Conservation (phyloP, 2,888 invertebrate genomes). For the Lissocephala sabroskyi region DNA sequence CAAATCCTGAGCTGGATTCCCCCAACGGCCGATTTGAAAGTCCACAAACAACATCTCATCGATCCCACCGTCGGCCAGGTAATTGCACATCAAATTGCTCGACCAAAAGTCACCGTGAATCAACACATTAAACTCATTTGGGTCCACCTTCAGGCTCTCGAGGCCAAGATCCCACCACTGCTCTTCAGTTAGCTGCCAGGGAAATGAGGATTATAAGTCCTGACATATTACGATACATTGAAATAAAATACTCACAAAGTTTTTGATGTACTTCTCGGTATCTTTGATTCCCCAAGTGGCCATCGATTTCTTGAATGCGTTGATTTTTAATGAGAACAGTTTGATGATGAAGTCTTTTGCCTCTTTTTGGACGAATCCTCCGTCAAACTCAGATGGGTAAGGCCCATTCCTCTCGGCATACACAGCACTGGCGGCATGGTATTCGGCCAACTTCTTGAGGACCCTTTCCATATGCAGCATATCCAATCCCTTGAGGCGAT, state of each 20-base stretch:
- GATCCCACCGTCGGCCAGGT: slow-evolving; percentile 37
- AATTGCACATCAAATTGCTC: slow-evolving; percentile 66
- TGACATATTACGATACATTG: background rate
- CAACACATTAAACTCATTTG: slow-evolving; percentile 53
- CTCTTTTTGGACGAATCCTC: slow-evolving; percentile 31
- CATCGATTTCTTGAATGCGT: slow-evolving; percentile 42
- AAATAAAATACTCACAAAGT: slow-evolving; percentile 50
- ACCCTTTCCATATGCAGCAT: slow-evolving; percentile 50
- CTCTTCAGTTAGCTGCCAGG: slow-evolving; percentile 38
- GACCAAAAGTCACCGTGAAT: slow-evolving; percentile 69
- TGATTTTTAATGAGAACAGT: slow-evolving; percentile 9
- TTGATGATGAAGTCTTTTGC: slow-evolving; percentile 6
- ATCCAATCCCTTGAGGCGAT: slow-evolving; percentile 61
- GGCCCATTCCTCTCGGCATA: slow-evolving; percentile 53
- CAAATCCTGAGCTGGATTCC: slow-evolving; percentile 61
- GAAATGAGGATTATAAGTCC: background rate
- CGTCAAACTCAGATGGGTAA: slow-evolving; percentile 38
- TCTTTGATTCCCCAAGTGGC: slow-evolving; percentile 46
- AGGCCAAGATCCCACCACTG: slow-evolving; percentile 38
- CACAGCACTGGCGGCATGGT: slow-evolving; percentile 67
- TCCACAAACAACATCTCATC: slow-evolving; percentile 58
- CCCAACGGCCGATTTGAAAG: slow-evolving; percentile 66
- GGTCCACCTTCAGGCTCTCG: slow-evolving; percentile 24
- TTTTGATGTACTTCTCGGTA: slow-evolving; percentile 42
- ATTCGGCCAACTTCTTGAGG: slow-evolving; percentile 61